Base-by-base conservation (phyloP, 1,140 invertebrate species). In the Pantala flavescens region DNA sequence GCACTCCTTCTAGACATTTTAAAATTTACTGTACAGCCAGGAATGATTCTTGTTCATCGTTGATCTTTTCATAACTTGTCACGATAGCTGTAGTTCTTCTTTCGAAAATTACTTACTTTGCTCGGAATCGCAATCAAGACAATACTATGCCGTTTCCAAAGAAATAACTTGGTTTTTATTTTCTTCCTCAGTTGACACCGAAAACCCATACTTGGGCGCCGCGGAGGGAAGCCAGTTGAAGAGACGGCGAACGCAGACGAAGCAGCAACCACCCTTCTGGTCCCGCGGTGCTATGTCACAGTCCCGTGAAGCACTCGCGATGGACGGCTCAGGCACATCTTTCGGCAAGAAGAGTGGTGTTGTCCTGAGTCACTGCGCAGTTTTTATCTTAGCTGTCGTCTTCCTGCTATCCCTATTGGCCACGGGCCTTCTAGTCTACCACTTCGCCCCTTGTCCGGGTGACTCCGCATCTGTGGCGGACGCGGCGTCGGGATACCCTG, bases 351-450 rank as follows among this genome's bases (percentile, higher is more conserved):
- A 81, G 71, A 79, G 77, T 10, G 85, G 81, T 80, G 85, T 74
- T 78, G 85, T 78, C 79, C 85, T 78, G 21, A 73, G 77, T 78
- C 84, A 77, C 80, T 85, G 81, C 80, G 83, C 77, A 3, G 83
- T 83, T 16, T 81, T 85, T 71, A 79, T 86, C 1, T 79, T 88
- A 3, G 81, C 83, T 2, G 76, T 85, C 14, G 81, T 85, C 71
- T 87, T 88, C 77, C 78, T 84, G 2, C 77, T 84, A 74, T 82
- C 84, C n/a, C 75, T 89, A 23, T 83, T 88, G 0, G 85, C 85
- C 43, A 89, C 89, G 10, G 87, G 88, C 2, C 84, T 90, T 5
- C 81, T 90, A 72, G 88, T 90, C 2, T 90, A 90, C 77, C 89
- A 90, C 80, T 89, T 90, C 75, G 87, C 88, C 2, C 87, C 88